These are phyloP conservation scores for Drosophila orosa DNA, from an alignment of 1,140 invertebrate genomes.

Conservation along the genomic window DNA sequence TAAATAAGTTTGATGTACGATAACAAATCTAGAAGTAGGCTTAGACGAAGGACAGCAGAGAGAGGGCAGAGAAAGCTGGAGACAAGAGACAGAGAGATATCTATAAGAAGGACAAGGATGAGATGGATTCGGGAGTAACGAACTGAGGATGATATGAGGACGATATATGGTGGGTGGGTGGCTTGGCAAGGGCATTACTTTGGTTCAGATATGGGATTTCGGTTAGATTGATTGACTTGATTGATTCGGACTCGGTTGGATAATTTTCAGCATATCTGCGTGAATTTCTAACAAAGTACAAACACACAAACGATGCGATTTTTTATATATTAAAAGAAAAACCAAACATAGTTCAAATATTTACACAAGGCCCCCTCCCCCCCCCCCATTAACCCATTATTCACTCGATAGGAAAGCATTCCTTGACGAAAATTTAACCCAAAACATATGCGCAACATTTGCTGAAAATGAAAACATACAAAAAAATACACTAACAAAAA, in stretches of 20 bases:
- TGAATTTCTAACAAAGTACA: slow-evolving; percentile 81
- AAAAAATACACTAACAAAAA: not conserved
- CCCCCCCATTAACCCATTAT: slow-evolving; percentile 22
- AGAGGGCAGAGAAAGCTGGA: slow-evolving; percentile 16
- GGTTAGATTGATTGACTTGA: slow-evolving; percentile 40
- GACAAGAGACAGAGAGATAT: slow-evolving; percentile 12
- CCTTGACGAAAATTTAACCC: slow-evolving; percentile 14
- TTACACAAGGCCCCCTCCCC: slow-evolving; percentile 39
- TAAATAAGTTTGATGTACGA: slow-evolving; percentile 50
- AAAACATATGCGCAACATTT: slow-evolving; percentile 72
- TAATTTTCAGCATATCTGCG: slow-evolving; percentile 78
- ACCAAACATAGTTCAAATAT: slow-evolving; percentile 68
- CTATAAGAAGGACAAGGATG: slow-evolving; percentile 11
- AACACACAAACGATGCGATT: slow-evolving; percentile 64
- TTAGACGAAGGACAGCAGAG: slow-evolving; percentile 14
- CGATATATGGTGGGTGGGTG: slow-evolving; percentile 6
- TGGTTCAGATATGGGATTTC: slow-evolving; percentile 43
- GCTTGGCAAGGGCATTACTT: slow-evolving; percentile 23
- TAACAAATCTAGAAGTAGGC: slow-evolving; percentile 39
- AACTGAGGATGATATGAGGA: not conserved
- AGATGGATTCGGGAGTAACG: not conserved
- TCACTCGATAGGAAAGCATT: slow-evolving; percentile 24
- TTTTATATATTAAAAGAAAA: slow-evolving; percentile 43
- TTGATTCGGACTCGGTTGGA: slow-evolving; percentile 74
- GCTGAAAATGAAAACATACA: slow-evolving; percentile 50